Evolutionary conservation across 2,797 vertebrate genomes (phyloP).

Genomic region (Chelon auratus): DNA sequence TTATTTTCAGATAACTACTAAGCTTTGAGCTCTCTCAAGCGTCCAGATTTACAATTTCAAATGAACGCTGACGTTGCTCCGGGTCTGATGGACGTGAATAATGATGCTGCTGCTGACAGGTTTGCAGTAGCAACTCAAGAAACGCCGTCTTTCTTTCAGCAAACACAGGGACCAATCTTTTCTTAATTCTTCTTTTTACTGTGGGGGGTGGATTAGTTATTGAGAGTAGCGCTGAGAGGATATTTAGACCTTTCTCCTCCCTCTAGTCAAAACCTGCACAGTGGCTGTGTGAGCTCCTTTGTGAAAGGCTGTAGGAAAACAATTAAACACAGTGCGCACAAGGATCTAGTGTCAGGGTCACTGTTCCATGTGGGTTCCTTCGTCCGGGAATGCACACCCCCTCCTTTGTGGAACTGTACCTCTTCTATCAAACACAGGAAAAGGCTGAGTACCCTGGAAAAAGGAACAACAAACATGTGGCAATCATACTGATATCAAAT

Average conservation of each 20-base stretch:
- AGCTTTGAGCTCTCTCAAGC: too few species aligned
- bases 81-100: background rate
- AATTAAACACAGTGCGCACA: constrained; percentile 7
- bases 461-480: background rate
- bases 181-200: too few species aligned
- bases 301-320: constrained; percentile 24
- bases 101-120: background rate
- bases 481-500: constrained; percentile 34
- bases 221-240: background rate
- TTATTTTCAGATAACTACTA: too few species aligned
- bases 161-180: too few species aligned
- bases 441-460: background rate
- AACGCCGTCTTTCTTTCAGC: too few species aligned
- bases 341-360: constrained; percentile 43
- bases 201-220: too few species aligned
- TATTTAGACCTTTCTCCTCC: background rate
- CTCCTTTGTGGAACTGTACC: background rate
- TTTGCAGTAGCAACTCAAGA: background rate
- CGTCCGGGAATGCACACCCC: constrained; percentile 49
- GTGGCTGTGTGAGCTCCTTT: background rate
- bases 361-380: constrained; percentile 9
- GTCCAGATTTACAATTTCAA: background rate
- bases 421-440: background rate
- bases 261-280: background rate
- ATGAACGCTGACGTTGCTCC: background rate